Percentiles rank a stretch among this genome's conserved stretches.
Conservation (phyloP, 2,113 vertebrate species). For the Petromus typicus region DNA sequence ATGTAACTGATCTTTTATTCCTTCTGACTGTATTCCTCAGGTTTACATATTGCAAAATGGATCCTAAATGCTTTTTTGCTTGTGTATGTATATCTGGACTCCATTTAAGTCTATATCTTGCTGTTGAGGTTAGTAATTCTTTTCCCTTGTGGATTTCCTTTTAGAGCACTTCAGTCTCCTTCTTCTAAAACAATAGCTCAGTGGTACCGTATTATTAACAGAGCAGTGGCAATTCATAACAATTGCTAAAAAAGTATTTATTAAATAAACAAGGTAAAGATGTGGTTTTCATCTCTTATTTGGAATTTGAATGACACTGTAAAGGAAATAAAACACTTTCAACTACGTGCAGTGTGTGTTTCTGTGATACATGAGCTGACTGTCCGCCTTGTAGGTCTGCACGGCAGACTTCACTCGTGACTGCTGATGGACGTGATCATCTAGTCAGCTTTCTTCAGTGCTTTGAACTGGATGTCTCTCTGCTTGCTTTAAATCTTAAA, state of each 20-base stretch:
- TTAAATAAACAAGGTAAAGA: conserved; percentile 51
- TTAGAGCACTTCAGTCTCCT: neutral
- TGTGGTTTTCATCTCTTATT: conserved; percentile 57
- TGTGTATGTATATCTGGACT: neutral
- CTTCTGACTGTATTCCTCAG: neutral
- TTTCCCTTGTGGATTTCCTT: conserved; percentile 49
- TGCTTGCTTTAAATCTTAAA: neutral
- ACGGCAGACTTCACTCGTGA: neutral
- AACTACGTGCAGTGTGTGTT: neutral
- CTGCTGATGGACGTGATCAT: conserved; percentile 22
- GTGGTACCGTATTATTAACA: neutral
- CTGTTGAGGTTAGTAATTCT: neutral
- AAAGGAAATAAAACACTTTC: conserved; percentile 23
- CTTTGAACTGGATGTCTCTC: conserved; percentile 22
- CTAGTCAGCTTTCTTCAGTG: conserved; percentile 2
- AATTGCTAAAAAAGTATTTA: conserved; percentile 42
- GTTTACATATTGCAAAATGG: conserved; percentile 13
- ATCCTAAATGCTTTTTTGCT: neutral
- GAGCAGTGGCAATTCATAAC: conserved; percentile 14
- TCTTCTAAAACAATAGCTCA: neutral
- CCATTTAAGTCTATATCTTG: neutral
- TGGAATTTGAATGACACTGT: conserved; percentile 22
- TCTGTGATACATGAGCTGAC: neutral
- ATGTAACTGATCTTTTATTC: conserved; percentile 10
- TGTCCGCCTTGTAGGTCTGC: neutral